Conservation (phyloP, 2,888 invertebrate genomes). For the Rhodophaea formosa region DNA sequence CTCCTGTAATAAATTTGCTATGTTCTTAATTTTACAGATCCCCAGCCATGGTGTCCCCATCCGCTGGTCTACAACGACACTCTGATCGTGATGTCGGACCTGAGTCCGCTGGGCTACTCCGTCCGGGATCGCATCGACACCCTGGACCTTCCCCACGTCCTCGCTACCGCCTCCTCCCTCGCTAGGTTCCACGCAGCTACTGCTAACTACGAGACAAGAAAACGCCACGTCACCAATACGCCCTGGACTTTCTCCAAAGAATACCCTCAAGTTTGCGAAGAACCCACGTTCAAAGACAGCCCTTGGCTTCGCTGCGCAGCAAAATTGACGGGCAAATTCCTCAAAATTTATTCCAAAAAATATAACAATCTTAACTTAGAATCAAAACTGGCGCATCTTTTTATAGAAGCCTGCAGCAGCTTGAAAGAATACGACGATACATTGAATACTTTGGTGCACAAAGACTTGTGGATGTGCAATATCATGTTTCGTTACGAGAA, state of each 20-base stretch:
- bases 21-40: slow-evolving; percentile 34
- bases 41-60: slow-evolving; percentile 50
- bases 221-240: slow-evolving; percentile 24
- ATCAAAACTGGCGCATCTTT: slow-evolving; percentile 37
- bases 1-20: no score
- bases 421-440: slow-evolving; percentile 44
- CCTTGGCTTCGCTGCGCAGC: slow-evolving; percentile 55
- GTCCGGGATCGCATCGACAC: slow-evolving; percentile 36
- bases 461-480: slow-evolving; percentile 67
- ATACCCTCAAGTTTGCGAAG: slow-evolving; percentile 41
- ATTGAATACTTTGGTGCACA: slow-evolving; percentile 60
- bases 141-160: slow-evolving; percentile 48
- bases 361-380: slow-evolving; percentile 40
- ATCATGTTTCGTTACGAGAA: slow-evolving; percentile 59
- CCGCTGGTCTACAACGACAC: slow-evolving; percentile 52
- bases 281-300: slow-evolving; percentile 48
- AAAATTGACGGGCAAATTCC: slow-evolving; percentile 48
- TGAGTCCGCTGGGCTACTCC: slow-evolving; percentile 50
- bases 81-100: slow-evolving; percentile 62
- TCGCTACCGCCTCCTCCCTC: slow-evolving; percentile 41
- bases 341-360: slow-evolving; percentile 50
- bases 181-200: slow-evolving; percentile 65
- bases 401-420: slow-evolving; percentile 46
- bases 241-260: slow-evolving; percentile 29
- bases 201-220: slow-evolving; percentile 51